These are phyloP conservation scores for Cygnus atratus DNA, from an alignment of 2,113 vertebrate species.

Conservation along the genomic window DNA sequence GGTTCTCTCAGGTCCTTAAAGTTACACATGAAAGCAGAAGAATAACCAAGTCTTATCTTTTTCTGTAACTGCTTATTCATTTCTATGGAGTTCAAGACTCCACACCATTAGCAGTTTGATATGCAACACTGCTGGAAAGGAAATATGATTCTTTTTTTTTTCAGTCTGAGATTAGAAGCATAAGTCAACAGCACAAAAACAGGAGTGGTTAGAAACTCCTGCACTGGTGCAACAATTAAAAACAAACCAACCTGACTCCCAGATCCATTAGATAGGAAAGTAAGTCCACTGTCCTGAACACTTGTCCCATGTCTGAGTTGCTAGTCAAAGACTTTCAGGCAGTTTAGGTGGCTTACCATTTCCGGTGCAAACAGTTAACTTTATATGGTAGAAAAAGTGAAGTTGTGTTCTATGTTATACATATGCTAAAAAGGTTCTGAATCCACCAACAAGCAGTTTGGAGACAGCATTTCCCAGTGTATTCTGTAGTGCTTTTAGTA, in stretches of 20 bases:
- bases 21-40: background rate
- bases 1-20: background rate
- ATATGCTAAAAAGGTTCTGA: background rate
- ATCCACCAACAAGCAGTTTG: background rate
- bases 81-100: background rate
- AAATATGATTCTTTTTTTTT: background rate
- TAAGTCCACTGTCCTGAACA: background rate
- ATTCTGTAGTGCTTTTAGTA: background rate
- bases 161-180: background rate
- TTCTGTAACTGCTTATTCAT: background rate
- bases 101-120: background rate
- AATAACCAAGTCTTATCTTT: background rate
- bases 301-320: background rate
- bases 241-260: background rate
- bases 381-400: background rate
- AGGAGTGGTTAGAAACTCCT: background rate
- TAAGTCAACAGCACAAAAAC: background rate
- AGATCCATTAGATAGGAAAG: background rate
- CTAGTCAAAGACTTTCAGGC: background rate
- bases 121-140: background rate
- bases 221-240: background rate
- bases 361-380: background rate
- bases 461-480: background rate
- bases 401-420: background rate
- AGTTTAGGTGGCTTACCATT: background rate